These are phyloP conservation scores for Austrofundulus limnaeus DNA, from an alignment of 2,113 vertebrate genomes.

Conservation along the genomic window DNA sequence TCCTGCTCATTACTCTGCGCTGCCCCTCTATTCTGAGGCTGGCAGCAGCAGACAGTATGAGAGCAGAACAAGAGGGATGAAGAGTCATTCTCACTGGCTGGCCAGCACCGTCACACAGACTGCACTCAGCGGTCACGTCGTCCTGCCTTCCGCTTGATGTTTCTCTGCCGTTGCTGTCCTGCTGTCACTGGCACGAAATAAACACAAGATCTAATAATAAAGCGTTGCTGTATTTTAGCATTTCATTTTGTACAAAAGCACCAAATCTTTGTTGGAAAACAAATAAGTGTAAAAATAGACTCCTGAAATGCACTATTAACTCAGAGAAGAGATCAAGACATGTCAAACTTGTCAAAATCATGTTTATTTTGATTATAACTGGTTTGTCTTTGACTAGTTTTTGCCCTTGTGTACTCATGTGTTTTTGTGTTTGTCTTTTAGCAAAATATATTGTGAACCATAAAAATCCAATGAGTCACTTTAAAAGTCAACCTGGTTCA, in stretches of 20 bases:
- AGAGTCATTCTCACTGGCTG: slow-evolving; percentile 17
- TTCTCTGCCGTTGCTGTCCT: slow-evolving; percentile 2
- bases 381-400: too few species aligned
- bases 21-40: slow-evolving; percentile 51
- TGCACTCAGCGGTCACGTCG: slow-evolving; percentile 4
- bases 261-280: not conserved
- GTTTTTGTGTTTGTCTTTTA: too few species aligned
- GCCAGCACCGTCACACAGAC: slow-evolving; percentile 13
- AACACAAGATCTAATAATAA: slow-evolving; percentile 18
- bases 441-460: too few species aligned
- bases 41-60: slow-evolving; percentile 43
- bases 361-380: too few species aligned
- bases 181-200: not conserved
- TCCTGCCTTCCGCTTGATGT: slow-evolving; percentile 15
- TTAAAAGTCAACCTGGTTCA: too few species aligned
- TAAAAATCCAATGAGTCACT: too few species aligned
- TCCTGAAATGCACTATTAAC: not conserved
- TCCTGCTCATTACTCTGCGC: slow-evolving; percentile 60
- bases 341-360: too few species aligned
- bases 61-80: slow-evolving; percentile 31
- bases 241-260: too few species aligned
- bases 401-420: too few species aligned
- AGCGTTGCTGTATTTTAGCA: slow-evolving; percentile 9
- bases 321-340: not conserved
- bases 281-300: slow-evolving; percentile 3